These are phyloP conservation scores for Belonocnema kinseyi DNA, from an alignment of 1,140 invertebrate species.

Conservation along the genomic window DNA sequence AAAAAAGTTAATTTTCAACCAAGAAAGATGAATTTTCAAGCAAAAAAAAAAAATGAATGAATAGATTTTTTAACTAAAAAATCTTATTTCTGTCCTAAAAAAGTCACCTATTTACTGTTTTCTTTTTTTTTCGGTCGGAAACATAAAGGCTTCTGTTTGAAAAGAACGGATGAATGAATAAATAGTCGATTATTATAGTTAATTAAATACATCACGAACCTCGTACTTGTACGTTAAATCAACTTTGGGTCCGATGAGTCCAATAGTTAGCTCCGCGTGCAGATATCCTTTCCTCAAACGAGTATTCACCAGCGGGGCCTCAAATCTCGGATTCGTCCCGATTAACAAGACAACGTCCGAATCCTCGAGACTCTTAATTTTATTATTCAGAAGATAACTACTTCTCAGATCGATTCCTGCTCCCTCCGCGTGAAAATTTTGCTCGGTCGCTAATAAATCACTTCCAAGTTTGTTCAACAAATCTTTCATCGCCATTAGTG, in stretches of 20 bases:
- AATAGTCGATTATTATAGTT: no score
- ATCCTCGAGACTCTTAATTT: conserved; percentile 92
- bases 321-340: conserved; percentile 97
- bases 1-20: no score
- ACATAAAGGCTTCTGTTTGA: no score
- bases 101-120: no score
- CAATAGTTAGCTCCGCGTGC: conserved; percentile 88
- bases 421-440: conserved; percentile 88
- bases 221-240: conserved; percentile 96
- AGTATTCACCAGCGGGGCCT: conserved; percentile 98
- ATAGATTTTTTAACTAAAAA: no score
- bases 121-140: no score
- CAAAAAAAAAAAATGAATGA: no score
- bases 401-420: conserved; percentile 92
- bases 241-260: conserved; percentile 91
- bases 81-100: no score
- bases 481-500: conserved; percentile 96
- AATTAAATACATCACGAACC: conserved; percentile 71
- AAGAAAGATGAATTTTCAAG: no score
- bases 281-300: conserved; percentile 95
- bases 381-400: conserved; percentile 94
- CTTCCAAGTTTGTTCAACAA: conserved; percentile 91
- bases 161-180: no score
- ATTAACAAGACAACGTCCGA: conserved; percentile 95
- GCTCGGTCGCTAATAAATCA: conserved; percentile 92